Base-by-base conservation (phyloP, 1,140 invertebrate genomes). In the Platorchestia sp. region DNA sequence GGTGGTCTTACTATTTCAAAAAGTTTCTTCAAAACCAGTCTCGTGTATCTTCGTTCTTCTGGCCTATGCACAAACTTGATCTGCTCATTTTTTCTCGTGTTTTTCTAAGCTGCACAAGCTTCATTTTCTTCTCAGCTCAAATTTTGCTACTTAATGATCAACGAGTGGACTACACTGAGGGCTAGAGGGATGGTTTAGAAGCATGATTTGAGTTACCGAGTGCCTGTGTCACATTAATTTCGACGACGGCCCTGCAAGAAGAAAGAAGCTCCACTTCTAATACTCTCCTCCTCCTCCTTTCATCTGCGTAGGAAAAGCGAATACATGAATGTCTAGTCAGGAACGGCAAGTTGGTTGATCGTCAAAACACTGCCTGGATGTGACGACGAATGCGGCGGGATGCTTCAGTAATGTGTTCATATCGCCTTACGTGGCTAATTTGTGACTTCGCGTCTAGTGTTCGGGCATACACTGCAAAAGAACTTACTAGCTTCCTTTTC, bases 91-190 rank as follows among this genome's bases (percentile, higher is more conserved):
- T 45, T 93, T 44, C 45, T 44, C 44, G 43, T 75, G 40, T 45
- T 47, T 93, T 44, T 93, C 45, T 47, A 93, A 45, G 91, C 91
- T n/a, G 91, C 91, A 93, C 91, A 93, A 93, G 36, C 43, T 93
- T 93, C 44, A 47, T 45, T 93, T 93, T 93, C 36, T 93, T 47
- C 91, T 93, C 91, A n/a, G 91, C 91, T 93, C 91, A 93, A 93
- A 93, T 93, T 91, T 93, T 93, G 91, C 91, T 93, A 93, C 91
- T 93, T 93, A 93, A 93, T 91, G 41, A 91, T 93, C 91, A 93
- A 93, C 7, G 91, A 45, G 91, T 93, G 91, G 91, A 93, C 91
- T 93, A 93, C 6, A 45, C 40, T 19, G 45, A 47, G 43, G 36
- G 45, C 91, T 47, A 44, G 45, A 45, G 45, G 91, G 43, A 44